phyloP scores from a whole-genome alignment of 2,888 invertebrate species.

The Agrotis puta region DNA sequence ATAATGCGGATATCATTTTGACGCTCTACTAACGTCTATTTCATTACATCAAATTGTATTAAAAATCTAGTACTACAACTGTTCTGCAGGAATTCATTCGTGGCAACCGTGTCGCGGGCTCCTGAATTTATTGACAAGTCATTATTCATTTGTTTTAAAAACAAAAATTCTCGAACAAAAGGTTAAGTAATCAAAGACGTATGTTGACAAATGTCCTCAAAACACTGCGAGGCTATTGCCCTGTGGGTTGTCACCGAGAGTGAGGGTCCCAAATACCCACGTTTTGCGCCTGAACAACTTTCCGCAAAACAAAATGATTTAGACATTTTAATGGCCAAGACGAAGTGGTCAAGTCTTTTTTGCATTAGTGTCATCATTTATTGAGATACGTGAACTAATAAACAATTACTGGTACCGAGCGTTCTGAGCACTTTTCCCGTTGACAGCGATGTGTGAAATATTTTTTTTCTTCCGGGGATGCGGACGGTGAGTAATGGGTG shows the following conservation, averaged over 20 bases:
- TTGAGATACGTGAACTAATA: background rate
- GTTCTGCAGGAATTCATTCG: too few species aligned
- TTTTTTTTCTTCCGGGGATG: too few species aligned
- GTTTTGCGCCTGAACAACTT: constrained; percentile 54
- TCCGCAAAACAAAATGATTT: constrained; percentile 53
- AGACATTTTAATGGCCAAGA: constrained; percentile 33
- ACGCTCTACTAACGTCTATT: too few species aligned
- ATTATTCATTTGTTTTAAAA: constrained; percentile 6
- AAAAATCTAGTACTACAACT: too few species aligned
- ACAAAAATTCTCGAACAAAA: background rate
- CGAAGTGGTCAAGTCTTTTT: constrained; percentile 25
- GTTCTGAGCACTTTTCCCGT: too few species aligned
- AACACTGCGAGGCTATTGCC: constrained; percentile 41
- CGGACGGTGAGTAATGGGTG: too few species aligned
- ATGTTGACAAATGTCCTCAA: constrained; percentile 17
- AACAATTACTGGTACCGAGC: too few species aligned
- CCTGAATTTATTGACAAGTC: background rate
- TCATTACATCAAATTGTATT: too few species aligned
- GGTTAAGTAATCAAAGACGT: constrained; percentile 4
- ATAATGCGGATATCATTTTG: background rate
- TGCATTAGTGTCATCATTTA: constrained; percentile 1
- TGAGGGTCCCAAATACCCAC: constrained; percentile 30
- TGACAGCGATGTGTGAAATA: too few species aligned
- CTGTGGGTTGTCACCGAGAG: background rate
- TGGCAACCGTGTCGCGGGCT: too few species aligned